Conservation (phyloP, 2,113 vertebrate genomes). For the Alligator mississippiensis region DNA sequence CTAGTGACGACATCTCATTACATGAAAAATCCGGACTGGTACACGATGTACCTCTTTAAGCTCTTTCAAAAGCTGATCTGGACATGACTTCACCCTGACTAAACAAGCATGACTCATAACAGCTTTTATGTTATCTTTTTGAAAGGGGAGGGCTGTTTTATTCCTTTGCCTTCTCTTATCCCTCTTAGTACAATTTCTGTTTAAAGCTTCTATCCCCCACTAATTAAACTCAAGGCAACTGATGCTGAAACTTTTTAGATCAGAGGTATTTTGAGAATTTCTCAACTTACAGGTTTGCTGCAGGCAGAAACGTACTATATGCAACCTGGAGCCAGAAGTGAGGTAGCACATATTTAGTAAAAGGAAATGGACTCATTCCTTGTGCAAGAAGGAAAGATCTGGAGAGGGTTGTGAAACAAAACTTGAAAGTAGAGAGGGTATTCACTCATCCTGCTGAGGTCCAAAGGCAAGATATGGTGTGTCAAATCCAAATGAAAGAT, state of each 20-base stretch:
- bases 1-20: constrained; percentile 35
- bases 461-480: no score
- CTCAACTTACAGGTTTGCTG: background rate
- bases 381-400: no score
- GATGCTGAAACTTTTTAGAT: background rate
- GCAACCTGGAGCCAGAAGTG: background rate
- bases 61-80: constrained; percentile 58
- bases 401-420: no score
- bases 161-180: background rate
- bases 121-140: background rate
- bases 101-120: background rate
- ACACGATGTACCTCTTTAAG: constrained; percentile 53
- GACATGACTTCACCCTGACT: constrained; percentile 13
- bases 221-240: background rate
- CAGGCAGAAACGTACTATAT: background rate
- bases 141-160: background rate
- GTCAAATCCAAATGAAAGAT: no score
- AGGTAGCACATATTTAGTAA: background rate
- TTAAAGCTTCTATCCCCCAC: background rate
- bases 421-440: no score
- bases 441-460: no score
- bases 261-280: background rate
- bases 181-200: background rate
- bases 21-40: constrained; percentile 63
- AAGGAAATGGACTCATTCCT: no score